phyloP scores from a whole-genome alignment of 2,888 invertebrate genomes.

The Oxystoma pomonae region DNA sequence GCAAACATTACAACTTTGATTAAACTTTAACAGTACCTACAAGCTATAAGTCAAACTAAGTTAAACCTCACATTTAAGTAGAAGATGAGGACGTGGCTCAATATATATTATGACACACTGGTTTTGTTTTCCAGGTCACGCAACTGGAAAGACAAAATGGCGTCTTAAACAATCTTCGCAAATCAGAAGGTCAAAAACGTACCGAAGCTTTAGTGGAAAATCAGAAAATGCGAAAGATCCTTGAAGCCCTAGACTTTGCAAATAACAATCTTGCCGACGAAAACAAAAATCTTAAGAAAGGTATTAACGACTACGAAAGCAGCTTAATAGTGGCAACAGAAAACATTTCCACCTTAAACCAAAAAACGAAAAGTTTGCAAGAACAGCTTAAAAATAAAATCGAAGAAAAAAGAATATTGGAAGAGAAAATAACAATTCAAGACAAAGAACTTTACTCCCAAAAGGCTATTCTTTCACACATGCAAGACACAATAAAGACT shows the following conservation, averaged over 20 bases:
- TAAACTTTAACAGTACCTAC: too few relatives aligned
- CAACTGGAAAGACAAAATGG: slow-evolving; percentile 55
- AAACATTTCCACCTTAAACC: slow-evolving; percentile 27
- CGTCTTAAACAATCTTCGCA: slow-evolving; percentile 55
- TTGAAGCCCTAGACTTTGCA: slow-evolving; percentile 27
- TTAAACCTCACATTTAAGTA: too few relatives aligned
- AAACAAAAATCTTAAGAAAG: slow-evolving; percentile 20
- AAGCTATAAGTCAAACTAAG: too few relatives aligned
- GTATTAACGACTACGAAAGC: slow-evolving; percentile 20
- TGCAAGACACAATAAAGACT: slow-evolving; percentile 20
- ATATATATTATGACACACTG: too few relatives aligned
- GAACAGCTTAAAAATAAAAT: slow-evolving; percentile 25
- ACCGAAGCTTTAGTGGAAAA: slow-evolving; percentile 25
- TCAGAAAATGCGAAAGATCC: slow-evolving; percentile 24
- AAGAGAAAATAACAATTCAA: slow-evolving; percentile 35
- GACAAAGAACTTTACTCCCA: slow-evolving; percentile 24
- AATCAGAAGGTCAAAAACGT: slow-evolving; percentile 51
- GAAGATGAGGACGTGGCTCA: too few relatives aligned
- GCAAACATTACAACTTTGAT: too few relatives aligned
- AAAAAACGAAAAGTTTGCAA: slow-evolving; percentile 24
- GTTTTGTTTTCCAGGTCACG: slow-evolving; percentile 42
- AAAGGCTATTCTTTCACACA: slow-evolving; percentile 16
- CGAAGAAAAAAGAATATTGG: slow-evolving; percentile 44
- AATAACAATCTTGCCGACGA: slow-evolving; percentile 25
- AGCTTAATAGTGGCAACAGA: slow-evolving; percentile 24